Base-by-base conservation (phyloP, 2,113 vertebrate genomes). In the Hippocampus comes region DNA sequence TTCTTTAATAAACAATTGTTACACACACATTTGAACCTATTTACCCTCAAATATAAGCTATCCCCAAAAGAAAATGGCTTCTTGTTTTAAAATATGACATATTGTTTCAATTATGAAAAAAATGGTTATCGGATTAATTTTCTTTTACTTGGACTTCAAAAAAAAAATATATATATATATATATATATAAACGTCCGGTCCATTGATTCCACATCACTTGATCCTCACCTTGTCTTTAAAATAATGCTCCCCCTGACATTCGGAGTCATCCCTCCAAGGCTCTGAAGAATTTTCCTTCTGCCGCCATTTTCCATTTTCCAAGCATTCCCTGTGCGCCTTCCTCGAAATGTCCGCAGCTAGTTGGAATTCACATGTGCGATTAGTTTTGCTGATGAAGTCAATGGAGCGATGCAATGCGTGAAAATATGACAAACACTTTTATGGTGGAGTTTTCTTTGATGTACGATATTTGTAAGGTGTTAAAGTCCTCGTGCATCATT, bases 221-320 rank as follows among this genome's bases (percentile, higher is more conserved):
- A 23, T 68, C n/a, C 71, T 94, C 78, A 98, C 97, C n/a, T 93
- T 87, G 77, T 89, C 79, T 86, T 91, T 63, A 42, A 93, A 93
- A 86, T 89, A 91, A 48, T 82, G 70, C 63, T 82, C 43, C 75
- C 94, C 83, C 69, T 87, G 74, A 88, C 97, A 99, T 82, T 98
- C 95, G 0, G 93, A 92, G n/a, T 90, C 86, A 48, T 97, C 91
- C 64, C 93, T 90, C 96, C 97, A 99, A 80, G 92, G 78, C 34
- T 83, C 86, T 5, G 95, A 94, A 76, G 94, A 92, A 84, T 98
- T 96, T 76, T 92, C 92, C 65, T 42, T 64, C 0, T 23, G 93
- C 79, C 92, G 92, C 97, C 97, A 99, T 74, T 78, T 90, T 27
- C 97, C 97, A 23, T 75, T 88, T 15, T 91, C 89, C 77, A 93